A percentile compares a stretch with the other conserved stretches of the same genome.
Conservation (phyloP, 2,797 vertebrate species). For the Coracias cyanogaster region DNA sequence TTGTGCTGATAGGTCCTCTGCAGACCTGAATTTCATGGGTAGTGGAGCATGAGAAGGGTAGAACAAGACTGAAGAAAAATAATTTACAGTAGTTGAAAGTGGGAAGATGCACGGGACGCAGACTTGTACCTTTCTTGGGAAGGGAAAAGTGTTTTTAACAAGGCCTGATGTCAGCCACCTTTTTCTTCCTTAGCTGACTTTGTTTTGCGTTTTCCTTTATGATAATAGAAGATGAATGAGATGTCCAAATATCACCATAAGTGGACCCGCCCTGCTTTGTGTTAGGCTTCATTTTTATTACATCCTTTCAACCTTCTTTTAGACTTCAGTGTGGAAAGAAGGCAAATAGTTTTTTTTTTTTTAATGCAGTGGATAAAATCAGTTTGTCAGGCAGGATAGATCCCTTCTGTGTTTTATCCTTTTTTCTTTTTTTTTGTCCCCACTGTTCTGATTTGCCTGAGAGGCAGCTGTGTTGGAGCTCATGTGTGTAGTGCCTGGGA, state of each 20-base stretch:
- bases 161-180: not conserved
- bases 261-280: not conserved
- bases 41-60: not conserved
- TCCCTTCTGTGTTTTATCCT: not conserved
- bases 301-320: not conserved
- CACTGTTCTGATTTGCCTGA: not conserved
- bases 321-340: not conserved
- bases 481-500: not conserved
- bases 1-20: not conserved
- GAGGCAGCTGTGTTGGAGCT: not conserved
- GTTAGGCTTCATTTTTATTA: not conserved
- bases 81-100: not conserved
- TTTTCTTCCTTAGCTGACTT: not conserved
- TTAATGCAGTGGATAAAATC: not conserved
- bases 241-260: not conserved
- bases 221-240: not conserved
- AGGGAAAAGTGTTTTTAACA: not conserved
- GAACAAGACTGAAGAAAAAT: not conserved
- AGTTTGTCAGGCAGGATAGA: not conserved
- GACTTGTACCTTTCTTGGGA: not conserved
- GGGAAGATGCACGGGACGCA: not conserved
- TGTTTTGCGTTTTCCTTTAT: not conserved
- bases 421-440: no score
- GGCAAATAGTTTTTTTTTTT: not conserved
- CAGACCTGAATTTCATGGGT: not conserved